phyloP scores from a whole-genome alignment of 2,113 vertebrate species.

The Rousettus leschenaultii region DNA sequence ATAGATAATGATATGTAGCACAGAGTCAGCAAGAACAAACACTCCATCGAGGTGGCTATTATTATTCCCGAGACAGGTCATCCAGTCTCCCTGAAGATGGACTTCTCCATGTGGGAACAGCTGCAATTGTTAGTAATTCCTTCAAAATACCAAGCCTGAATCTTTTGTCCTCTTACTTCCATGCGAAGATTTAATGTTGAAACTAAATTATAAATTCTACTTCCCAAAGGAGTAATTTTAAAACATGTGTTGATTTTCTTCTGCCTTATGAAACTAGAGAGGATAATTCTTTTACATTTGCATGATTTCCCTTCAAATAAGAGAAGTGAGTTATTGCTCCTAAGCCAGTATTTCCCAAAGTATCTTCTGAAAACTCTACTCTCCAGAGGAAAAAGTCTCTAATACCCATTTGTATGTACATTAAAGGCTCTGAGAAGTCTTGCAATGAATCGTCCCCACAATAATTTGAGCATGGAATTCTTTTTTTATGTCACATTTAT shows the following conservation, averaged over 20 bases:
- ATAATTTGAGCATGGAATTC: background rate
- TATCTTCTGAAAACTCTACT: background rate
- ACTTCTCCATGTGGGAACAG: background rate
- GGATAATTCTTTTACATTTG: background rate
- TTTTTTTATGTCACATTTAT: background rate
- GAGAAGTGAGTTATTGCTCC: background rate
- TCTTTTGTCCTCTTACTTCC: background rate
- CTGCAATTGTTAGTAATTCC: background rate
- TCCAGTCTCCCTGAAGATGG: background rate
- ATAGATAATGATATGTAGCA: background rate
- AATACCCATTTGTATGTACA: fast-evolving
- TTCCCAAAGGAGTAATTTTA: background rate
- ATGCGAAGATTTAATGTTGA: background rate
- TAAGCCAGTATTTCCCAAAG: background rate
- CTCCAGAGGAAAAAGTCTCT: background rate
- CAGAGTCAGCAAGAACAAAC: background rate
- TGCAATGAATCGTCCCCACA: background rate
- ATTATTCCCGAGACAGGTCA: background rate
- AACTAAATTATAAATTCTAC: background rate
- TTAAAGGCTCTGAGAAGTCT: background rate
- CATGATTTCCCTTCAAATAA: background rate
- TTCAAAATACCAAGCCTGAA: background rate
- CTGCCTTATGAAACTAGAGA: background rate
- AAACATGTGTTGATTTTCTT: background rate
- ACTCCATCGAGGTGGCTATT: background rate